These are phyloP conservation scores for Zaprionus bogoriensis DNA, from an alignment of 2,888 invertebrate species.

Conservation along the genomic window DNA sequence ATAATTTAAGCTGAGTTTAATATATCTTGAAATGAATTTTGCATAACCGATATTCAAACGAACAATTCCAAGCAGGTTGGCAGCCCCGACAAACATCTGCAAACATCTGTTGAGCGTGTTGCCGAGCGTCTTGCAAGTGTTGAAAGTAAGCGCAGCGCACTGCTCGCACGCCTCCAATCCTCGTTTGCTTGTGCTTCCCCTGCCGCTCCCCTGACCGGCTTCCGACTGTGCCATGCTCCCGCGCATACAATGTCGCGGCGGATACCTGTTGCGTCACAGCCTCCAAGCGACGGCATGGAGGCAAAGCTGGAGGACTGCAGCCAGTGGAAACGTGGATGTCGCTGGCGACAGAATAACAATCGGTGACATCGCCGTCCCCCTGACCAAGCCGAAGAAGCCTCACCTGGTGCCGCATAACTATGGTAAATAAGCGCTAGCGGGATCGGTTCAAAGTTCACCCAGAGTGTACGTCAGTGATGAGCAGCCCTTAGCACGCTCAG, in stretches of 20 bases:
- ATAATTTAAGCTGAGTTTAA: no score
- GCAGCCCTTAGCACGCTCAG: neutral
- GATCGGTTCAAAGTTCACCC: neutral
- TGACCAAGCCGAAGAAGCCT: slow-evolving; percentile 86
- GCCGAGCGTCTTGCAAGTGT: neutral
- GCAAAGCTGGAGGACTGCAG: slow-evolving; percentile 41
- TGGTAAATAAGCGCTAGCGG: slow-evolving; percentile 56
- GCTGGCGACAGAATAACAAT: slow-evolving; percentile 86
- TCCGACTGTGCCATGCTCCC: neutral
- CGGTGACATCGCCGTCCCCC: slow-evolving; percentile 88
- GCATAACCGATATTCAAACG: neutral
- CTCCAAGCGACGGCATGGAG: slow-evolving; percentile 9
- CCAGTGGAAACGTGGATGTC: slow-evolving; percentile 4
- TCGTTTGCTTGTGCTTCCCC: neutral
- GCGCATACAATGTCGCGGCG: slow-evolving; percentile 9
- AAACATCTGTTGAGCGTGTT: neutral
- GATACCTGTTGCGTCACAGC: slow-evolving; percentile 54
- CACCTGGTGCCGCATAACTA: slow-evolving; percentile 90
- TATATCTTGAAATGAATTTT: no score
- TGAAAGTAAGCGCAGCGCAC: neutral
- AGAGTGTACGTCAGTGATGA: neutral
- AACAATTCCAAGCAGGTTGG: neutral
- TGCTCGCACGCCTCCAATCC: neutral
- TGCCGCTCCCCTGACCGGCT: neutral
- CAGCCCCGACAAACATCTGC: neutral